Conservation (phyloP, 1,140 invertebrate species). For the Oreohelix idahoensis region DNA sequence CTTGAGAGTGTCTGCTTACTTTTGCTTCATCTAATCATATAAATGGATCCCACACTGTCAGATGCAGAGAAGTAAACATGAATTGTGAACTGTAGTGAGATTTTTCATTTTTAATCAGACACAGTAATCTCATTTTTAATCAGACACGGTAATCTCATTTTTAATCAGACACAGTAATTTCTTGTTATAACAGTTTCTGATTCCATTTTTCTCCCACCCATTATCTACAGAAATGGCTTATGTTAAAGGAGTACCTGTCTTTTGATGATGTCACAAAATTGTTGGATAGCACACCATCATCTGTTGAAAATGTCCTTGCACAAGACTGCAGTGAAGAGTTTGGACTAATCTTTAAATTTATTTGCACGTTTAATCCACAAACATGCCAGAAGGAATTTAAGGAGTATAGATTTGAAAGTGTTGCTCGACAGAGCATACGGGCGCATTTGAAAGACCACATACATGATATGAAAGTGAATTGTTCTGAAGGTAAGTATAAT, state of each 20-base stretch:
- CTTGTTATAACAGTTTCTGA: no score
- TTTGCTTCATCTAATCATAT: no score
- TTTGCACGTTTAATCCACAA: conserved; percentile 26
- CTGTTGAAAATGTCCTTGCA: conserved; percentile 18
- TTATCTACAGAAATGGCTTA: conserved; percentile 21
- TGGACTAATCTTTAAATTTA: conserved; percentile 20
- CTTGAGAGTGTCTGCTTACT: no score
- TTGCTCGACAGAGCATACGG: conserved; percentile 23
- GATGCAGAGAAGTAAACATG: no score
- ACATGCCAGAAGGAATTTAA: conserved; percentile 25
- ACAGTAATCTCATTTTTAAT: no score
- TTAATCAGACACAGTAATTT: no score
- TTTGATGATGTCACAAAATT: conserved; percentile 29
- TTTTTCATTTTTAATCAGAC: no score
- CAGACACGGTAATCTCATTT: no score
- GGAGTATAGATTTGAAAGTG: conserved; percentile 28
- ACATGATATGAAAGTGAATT: neutral
- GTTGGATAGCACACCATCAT: conserved; percentile 9
- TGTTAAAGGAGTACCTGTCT: conserved; percentile 14
- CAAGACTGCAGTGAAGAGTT: conserved; percentile 26
- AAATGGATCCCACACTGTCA: no score
- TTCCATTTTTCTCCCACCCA: neutral
- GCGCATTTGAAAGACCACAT: conserved; percentile 30
- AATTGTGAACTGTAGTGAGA: no score
- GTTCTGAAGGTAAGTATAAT: neutral